Conservation (phyloP, 2,888 invertebrate species). For the Phyto melanocephala region DNA sequence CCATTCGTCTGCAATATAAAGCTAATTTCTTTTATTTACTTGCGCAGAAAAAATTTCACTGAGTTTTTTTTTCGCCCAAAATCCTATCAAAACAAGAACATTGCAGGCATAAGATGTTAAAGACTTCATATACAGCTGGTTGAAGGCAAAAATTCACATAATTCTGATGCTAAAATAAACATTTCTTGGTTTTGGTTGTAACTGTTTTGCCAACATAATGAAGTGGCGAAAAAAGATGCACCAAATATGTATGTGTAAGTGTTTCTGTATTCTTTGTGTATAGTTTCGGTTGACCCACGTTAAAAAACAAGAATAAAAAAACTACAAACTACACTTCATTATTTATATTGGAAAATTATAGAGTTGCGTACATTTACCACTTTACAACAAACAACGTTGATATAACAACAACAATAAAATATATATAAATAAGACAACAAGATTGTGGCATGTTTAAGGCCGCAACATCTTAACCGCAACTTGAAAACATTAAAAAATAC, state of each 20-base stretch:
- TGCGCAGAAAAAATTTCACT: conserved; percentile 32
- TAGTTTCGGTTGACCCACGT: conserved; percentile 57
- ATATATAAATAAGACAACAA: conserved; percentile 45
- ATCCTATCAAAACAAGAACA: background rate
- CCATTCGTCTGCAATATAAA: conserved; percentile 9
- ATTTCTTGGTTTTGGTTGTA: background rate
- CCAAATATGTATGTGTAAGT: conserved; percentile 5
- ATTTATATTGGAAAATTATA: conserved; percentile 66
- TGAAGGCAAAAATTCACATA: conserved; percentile 23
- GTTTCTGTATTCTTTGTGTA: background rate
- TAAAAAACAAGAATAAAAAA: conserved; percentile 10
- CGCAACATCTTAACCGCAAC: conserved; percentile 62
- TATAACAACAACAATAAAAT: background rate
- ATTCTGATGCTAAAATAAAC: background rate
- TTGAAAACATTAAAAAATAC: conserved; percentile 52
- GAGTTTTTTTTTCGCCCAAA: background rate
- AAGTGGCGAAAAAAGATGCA: background rate
- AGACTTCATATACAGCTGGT: conserved; percentile 32
- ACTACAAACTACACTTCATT: conserved; percentile 58
- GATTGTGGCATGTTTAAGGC: conserved; percentile 61
- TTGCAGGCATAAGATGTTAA: conserved; percentile 19
- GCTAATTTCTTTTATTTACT: conserved; percentile 52
- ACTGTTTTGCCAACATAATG: background rate
- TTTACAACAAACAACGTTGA: conserved; percentile 38
- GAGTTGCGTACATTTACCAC: conserved; percentile 59